Conservation (phyloP, 2,797 vertebrate species). For the Limosa lapponica region DNA sequence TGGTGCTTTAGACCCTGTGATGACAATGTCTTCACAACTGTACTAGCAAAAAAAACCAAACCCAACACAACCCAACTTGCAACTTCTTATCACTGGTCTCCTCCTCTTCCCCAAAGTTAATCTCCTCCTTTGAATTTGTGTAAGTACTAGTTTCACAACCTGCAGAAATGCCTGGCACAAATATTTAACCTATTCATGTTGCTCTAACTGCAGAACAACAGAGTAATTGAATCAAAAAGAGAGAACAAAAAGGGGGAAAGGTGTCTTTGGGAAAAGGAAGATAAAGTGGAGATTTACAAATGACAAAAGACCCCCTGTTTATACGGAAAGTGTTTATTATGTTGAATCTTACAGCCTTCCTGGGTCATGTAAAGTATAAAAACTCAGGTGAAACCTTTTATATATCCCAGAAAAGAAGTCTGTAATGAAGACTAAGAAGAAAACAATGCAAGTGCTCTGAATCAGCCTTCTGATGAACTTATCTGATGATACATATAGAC, state of each 20-base stretch:
- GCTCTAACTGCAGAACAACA: neutral
- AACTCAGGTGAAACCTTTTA: neutral
- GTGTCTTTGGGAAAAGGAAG: neutral
- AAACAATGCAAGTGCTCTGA: neutral
- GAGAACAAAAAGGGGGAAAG: neutral
- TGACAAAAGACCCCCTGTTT: neutral
- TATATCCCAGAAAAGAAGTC: neutral
- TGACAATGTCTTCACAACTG: neutral
- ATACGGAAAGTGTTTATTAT: too few species aligned
- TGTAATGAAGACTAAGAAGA: neutral
- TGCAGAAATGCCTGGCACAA: neutral
- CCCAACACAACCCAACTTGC: neutral
- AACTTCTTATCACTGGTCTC: neutral
- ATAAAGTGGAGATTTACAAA: neutral
- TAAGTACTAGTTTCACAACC: neutral
- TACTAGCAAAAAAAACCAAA: neutral
- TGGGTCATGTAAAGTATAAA: neutral
- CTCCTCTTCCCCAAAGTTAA: neutral
- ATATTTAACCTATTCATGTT: neutral
- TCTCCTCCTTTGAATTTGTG: neutral
- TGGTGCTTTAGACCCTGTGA: neutral
- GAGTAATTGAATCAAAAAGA: neutral
- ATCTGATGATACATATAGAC: neutral
- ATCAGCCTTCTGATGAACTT: neutral
- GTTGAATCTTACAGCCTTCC: neutral